phyloP scores from a whole-genome alignment of 2,888 invertebrate genomes.

The Agrochola litura region DNA sequence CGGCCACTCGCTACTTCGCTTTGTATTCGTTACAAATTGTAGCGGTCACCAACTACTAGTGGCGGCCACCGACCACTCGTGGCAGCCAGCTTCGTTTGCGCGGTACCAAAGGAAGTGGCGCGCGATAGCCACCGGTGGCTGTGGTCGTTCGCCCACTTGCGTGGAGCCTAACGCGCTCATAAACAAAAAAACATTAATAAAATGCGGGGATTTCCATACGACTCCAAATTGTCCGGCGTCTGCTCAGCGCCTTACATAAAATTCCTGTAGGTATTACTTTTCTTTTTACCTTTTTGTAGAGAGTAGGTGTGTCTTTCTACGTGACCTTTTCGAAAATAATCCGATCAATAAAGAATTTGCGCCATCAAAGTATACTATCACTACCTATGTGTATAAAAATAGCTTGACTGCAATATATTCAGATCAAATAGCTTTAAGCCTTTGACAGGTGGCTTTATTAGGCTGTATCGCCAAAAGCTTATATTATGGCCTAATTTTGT shows the following conservation, averaged over 20 bases:
- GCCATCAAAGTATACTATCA: not conserved
- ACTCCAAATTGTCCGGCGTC: too few relatives aligned
- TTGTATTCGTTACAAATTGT: too few relatives aligned
- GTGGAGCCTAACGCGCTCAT: too few relatives aligned
- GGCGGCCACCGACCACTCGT: too few relatives aligned
- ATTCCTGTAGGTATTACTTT: not conserved
- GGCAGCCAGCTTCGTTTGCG: too few relatives aligned
- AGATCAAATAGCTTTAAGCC: not conserved
- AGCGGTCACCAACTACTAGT: too few relatives aligned
- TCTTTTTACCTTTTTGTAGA: not conserved
- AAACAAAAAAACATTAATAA: too few relatives aligned
- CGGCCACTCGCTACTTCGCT: too few relatives aligned
- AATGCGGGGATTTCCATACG: too few relatives aligned
- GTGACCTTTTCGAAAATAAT: not conserved
- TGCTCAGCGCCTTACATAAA: not conserved
- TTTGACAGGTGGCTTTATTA: not conserved
- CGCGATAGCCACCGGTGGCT: too few relatives aligned
- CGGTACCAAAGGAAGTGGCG: too few relatives aligned
- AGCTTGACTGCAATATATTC: not conserved
- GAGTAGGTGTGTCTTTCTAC: not conserved
- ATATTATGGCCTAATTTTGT: slow-evolving; percentile 3
- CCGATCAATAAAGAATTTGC: not conserved
- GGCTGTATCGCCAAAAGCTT: not conserved
- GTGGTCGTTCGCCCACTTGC: too few relatives aligned
- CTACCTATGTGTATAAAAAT: not conserved